These are phyloP conservation scores for Parapristionchus giblindavisi DNA, from an alignment of 2,888 invertebrate genomes.

Conservation along the genomic window DNA sequence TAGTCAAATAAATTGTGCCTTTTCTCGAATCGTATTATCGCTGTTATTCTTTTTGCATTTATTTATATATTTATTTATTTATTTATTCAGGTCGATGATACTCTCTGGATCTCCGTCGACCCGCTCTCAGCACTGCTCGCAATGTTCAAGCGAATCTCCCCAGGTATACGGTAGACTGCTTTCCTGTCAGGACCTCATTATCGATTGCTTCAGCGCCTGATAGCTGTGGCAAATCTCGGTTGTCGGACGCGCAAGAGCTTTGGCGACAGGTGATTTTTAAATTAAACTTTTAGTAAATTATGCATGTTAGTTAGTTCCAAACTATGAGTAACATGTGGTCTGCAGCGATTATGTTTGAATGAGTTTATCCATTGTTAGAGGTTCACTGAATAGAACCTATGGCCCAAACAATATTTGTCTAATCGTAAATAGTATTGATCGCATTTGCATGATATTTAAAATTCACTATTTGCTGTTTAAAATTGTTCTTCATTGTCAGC, in stretches of 20 bases:
- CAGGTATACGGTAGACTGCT: conserved; percentile 31
- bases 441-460: too few relatives aligned
- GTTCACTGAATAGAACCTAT: too few relatives aligned
- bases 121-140: conserved; percentile 22
- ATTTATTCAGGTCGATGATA: conserved; percentile 32
- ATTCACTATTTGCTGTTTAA: too few relatives aligned
- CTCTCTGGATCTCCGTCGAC: conserved; percentile 36
- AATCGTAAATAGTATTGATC: too few relatives aligned
- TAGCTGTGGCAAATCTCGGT: neutral
- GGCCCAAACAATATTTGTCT: too few relatives aligned
- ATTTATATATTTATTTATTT: neutral
- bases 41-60: neutral
- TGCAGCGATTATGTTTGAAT: too few relatives aligned
- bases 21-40: neutral
- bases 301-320: too few relatives aligned
- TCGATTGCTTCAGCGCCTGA: conserved; percentile 19
- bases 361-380: too few relatives aligned
- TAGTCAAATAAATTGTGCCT: neutral
- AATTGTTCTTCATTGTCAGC: conserved; percentile 81
- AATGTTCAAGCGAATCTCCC: conserved; percentile 17
- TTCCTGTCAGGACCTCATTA: neutral
- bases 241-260: conserved; percentile 23
- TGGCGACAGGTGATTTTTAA: conserved; percentile 10
- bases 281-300: too few relatives aligned
- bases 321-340: too few relatives aligned